These are phyloP conservation scores for Stylophora pistillata DNA, from an alignment of 64 coral and sea anemone species.

Conservation along the genomic window DNA sequence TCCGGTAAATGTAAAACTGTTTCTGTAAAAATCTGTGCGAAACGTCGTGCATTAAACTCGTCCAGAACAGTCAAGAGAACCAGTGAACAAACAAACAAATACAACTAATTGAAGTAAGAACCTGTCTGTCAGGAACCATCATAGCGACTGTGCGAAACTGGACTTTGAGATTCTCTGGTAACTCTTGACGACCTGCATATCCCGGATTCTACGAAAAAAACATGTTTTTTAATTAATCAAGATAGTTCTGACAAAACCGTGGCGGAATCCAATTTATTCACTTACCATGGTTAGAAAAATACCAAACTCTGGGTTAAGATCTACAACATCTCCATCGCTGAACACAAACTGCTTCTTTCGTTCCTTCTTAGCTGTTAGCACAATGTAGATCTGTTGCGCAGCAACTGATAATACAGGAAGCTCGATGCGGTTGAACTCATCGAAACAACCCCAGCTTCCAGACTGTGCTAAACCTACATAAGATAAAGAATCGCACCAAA, in stretches of 20 bases:
- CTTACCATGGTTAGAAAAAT: slow-evolving; percentile 95
- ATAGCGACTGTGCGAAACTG: slow-evolving; percentile 97
- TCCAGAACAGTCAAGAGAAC: no score
- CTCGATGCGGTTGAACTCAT: slow-evolving; percentile 98
- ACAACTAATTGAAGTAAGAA: not conserved
- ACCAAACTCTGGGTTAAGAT: slow-evolving; percentile 94
- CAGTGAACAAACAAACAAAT: no score
- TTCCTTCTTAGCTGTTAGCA: slow-evolving; percentile 90
- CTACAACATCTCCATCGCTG: slow-evolving; percentile 91
- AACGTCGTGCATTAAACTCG: no score
- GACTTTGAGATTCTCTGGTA: slow-evolving; percentile 95
- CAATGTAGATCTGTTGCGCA: slow-evolving; percentile 96
- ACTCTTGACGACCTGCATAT: slow-evolving; percentile 92
- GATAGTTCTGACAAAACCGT: not conserved
- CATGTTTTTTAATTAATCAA: not conserved
- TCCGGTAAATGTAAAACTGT: no score
- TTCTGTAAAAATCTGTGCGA: no score
- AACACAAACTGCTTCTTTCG: slow-evolving; percentile 93
- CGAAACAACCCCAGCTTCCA: slow-evolving; percentile 96
- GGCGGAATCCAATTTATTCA: not conserved
- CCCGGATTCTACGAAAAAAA: slow-evolving; percentile 73
- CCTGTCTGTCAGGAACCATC: slow-evolving; percentile 97
- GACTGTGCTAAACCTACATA: slow-evolving; percentile 82
- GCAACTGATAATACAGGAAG: slow-evolving; percentile 95
- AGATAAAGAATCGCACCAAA: not conserved